phyloP scores from a whole-genome alignment of 2,888 invertebrate species.

The Andrena minutula region DNA sequence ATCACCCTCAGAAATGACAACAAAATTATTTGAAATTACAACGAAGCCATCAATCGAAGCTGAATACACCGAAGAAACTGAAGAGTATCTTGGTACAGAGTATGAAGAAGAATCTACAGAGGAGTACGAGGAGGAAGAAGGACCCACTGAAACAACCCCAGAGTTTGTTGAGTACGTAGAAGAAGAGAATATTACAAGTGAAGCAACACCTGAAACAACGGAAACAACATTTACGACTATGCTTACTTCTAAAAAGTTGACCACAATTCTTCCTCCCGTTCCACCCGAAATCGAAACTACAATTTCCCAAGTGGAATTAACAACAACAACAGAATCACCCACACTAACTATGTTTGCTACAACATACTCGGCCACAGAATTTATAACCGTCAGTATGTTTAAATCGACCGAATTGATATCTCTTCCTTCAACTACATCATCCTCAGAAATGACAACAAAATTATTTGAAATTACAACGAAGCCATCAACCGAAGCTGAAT shows the following conservation, averaged over 20 bases:
- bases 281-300: not conserved
- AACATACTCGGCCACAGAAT: not conserved
- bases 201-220: too few species aligned
- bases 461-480: too few species aligned
- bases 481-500: too few species aligned
- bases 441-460: too few species aligned
- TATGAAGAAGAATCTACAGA: not conserved
- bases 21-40: too few species aligned
- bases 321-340: not conserved
- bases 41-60: too few species aligned
- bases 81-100: not conserved
- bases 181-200: not conserved
- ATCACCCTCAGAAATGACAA: too few species aligned
- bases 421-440: too few species aligned
- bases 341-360: not conserved
- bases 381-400: too few species aligned
- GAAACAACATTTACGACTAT: too few species aligned
- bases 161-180: not conserved
- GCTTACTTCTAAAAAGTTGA: not conserved
- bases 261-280: not conserved
- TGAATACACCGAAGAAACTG: too few species aligned
- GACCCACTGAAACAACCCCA: not conserved
- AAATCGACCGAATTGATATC: too few species aligned
- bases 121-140: not conserved
- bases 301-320: not conserved